Conservation (phyloP, 2,797 vertebrate species). For the Rhincodon typus region DNA sequence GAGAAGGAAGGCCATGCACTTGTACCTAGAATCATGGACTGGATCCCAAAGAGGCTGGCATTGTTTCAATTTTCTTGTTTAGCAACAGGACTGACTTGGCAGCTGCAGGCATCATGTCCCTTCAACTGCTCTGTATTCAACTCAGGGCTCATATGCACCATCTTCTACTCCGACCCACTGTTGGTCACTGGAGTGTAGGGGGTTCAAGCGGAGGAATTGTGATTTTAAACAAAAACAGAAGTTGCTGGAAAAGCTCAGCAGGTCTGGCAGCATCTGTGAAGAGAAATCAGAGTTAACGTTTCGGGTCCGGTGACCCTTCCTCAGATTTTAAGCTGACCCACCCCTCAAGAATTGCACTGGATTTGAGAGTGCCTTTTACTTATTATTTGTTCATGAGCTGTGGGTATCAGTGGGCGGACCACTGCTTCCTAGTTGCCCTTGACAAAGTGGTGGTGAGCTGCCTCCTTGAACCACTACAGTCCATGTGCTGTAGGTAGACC, state of each 20-base stretch:
- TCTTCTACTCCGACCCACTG: neutral
- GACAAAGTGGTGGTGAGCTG: neutral
- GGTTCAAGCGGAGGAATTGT: neutral
- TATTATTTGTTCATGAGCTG: neutral
- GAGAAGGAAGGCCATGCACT: neutral
- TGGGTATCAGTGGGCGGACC: neutral
- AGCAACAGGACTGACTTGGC: neutral
- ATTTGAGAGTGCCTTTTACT: too few species aligned
- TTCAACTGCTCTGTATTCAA: neutral
- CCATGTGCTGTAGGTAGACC: neutral
- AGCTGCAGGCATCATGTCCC: neutral
- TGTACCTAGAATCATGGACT: neutral
- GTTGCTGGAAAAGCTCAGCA: too few species aligned
- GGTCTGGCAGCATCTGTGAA: too few species aligned
- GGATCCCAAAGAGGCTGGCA: neutral
- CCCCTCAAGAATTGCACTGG: neutral
- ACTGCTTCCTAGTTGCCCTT: neutral
- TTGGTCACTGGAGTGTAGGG: neutral
- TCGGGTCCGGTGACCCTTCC: too few species aligned
- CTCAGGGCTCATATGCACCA: neutral
- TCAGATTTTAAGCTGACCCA: neutral
- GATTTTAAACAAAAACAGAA: neutral
- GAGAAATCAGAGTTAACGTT: too few species aligned
- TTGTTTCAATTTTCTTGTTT: neutral
- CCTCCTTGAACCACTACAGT: neutral